A percentile compares a stretch with the other conserved stretches of the same genome.
phyloP scores from a whole-genome alignment of 2,113 vertebrate genomes.

The Dendropsophus ebraccatus region DNA sequence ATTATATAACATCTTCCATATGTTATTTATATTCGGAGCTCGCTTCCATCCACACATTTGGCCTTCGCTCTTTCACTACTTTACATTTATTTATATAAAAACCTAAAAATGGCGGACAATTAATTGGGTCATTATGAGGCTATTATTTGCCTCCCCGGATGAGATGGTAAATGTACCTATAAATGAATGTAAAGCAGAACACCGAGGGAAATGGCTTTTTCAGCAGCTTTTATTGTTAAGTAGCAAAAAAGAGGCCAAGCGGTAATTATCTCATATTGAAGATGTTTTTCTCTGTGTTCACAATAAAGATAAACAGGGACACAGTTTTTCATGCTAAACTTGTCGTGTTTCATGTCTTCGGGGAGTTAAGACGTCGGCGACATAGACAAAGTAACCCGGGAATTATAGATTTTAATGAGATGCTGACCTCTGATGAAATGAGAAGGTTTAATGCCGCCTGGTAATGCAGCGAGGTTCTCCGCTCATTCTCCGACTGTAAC shows the following conservation, averaged over 20 bases:
- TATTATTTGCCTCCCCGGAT: slow-evolving; percentile 35
- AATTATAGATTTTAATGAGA: slow-evolving; percentile 31
- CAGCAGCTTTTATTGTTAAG: slow-evolving; percentile 39
- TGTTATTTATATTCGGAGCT: background rate
- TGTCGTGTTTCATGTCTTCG: background rate
- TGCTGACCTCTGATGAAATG: background rate
- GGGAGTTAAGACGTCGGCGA: background rate
- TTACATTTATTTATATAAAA: background rate
- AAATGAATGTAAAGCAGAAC: slow-evolving; percentile 11
- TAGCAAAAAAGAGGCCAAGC: slow-evolving; percentile 14
- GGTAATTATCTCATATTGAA: slow-evolving; percentile 15
- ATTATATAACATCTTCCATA: too few species aligned
- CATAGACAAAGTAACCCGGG: background rate
- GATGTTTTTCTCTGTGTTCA: slow-evolving; percentile 1
- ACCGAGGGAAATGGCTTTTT: slow-evolving; percentile 1
- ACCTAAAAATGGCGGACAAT: slow-evolving; percentile 12
- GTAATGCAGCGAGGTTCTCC: background rate
- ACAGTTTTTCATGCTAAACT: background rate
- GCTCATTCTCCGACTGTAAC: background rate
- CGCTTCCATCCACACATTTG: background rate
- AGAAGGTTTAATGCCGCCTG: background rate
- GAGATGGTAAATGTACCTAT: slow-evolving; percentile 15
- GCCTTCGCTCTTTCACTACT: background rate
- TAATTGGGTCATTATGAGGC: slow-evolving; percentile 52
- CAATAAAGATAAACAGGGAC: background rate